Conservation (phyloP, 2,888 invertebrate genomes). For the Meganola albula region DNA sequence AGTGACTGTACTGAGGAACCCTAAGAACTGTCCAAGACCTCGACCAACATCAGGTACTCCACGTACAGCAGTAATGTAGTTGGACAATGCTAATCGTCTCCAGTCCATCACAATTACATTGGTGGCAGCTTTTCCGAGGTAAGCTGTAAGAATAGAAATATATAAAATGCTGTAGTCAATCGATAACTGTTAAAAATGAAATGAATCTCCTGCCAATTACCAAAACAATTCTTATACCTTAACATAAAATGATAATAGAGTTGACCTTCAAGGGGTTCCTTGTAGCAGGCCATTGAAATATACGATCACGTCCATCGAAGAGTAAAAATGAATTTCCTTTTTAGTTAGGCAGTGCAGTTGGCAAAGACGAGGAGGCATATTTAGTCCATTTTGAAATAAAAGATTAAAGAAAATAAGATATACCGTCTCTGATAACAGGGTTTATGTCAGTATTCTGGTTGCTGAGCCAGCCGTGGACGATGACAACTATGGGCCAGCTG, state of each 20-base stretch:
- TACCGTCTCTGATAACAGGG: slow-evolving; percentile 44
- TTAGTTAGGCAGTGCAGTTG: too few relatives aligned
- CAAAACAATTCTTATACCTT: too few relatives aligned
- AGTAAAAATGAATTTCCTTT: too few relatives aligned
- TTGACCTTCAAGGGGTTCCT: too few relatives aligned
- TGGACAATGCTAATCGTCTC: slow-evolving; percentile 34
- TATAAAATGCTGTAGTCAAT: not conserved
- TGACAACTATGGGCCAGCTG: slow-evolving; percentile 27
- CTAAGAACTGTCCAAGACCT: slow-evolving; percentile 49
- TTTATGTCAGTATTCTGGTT: slow-evolving; percentile 40
- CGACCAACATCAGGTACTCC: slow-evolving; percentile 46
- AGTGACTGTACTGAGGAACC: slow-evolving; percentile 34
- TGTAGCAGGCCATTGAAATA: too few relatives aligned
- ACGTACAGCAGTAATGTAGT: slow-evolving; percentile 38
- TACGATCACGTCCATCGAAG: too few relatives aligned
- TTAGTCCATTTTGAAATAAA: too few relatives aligned
- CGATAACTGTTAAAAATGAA: too few relatives aligned
- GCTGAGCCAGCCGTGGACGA: slow-evolving; percentile 45
- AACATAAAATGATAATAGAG: too few relatives aligned
- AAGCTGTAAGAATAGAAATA: slow-evolving; percentile 29
- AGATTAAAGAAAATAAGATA: too few relatives aligned
- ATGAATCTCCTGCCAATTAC: too few relatives aligned
- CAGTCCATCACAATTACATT: slow-evolving; percentile 56
- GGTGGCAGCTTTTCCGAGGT: slow-evolving; percentile 32
- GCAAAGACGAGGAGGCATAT: too few relatives aligned